These are phyloP conservation scores for Drosophila falleni DNA, from an alignment of 2,888 invertebrate species.

Conservation along the genomic window DNA sequence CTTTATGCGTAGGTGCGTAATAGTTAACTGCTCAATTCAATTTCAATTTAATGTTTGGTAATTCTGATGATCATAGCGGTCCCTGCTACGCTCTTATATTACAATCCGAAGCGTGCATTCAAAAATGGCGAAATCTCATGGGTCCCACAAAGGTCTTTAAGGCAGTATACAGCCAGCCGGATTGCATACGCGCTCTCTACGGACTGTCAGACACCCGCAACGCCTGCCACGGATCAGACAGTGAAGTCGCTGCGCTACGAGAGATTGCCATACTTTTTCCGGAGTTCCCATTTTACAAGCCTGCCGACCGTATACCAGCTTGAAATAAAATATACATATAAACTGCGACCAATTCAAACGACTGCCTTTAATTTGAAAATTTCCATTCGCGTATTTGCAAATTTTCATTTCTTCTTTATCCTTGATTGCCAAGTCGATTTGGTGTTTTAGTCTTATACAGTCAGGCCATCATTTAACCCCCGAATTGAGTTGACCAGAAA, in stretches of 20 bases:
- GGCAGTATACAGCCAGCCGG: conserved; percentile 91
- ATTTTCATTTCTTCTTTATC: no score
- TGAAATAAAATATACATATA: not conserved
- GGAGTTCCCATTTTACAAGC: conserved; percentile 82
- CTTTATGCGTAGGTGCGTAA: conserved; percentile 91
- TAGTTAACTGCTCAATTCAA: no score
- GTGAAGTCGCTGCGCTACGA: conserved; percentile 88
- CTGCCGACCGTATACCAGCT: not conserved
- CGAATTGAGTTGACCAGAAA: no score
- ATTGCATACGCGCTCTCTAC: conserved; percentile 92
- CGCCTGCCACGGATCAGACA: conserved; percentile 97
- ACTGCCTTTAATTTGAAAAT: no score
- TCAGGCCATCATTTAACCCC: no score
- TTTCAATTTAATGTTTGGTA: not conserved
- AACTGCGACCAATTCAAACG: no score
- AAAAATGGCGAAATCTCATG: conserved; percentile 92
- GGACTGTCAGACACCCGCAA: conserved; percentile 98
- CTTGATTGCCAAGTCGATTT: no score
- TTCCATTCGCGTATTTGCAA: no score
- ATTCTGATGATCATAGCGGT: conserved; percentile 87
- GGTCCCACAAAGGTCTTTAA: conserved; percentile 96
- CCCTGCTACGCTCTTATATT: conserved; percentile 93
- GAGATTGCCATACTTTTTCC: conserved; percentile 95
- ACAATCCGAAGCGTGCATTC: conserved; percentile 91
- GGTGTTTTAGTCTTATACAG: no score